phyloP scores from a whole-genome alignment of 1,140 invertebrate genomes.

The Nasonia longicornis region DNA sequence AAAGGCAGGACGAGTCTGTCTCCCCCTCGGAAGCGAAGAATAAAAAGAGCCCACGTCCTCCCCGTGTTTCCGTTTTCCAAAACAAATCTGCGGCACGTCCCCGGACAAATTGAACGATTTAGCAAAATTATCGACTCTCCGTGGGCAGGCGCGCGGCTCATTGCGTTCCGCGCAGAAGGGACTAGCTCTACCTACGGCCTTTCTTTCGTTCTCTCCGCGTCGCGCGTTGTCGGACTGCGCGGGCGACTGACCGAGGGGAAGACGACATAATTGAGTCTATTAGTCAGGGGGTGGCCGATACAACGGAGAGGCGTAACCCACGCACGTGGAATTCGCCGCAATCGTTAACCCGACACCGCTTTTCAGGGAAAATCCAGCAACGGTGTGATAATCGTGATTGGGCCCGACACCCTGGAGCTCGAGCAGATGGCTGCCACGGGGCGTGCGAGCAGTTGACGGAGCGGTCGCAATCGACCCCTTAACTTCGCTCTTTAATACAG shows the following conservation, averaged over 20 bases:
- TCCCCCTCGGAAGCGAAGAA: not conserved
- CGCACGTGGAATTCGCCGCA: not conserved
- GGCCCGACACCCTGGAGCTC: no score
- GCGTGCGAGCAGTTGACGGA: no score
- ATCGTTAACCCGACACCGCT: not conserved
- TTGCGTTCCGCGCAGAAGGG: conserved; percentile 8
- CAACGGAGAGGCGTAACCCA: not conserved
- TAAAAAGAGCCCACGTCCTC: not conserved
- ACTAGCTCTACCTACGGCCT: not conserved
- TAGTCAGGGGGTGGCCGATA: conserved; percentile 15
- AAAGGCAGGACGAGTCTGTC: conserved; percentile 10
- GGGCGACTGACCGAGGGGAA: not conserved
- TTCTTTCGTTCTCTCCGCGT: not conserved
- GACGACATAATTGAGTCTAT: conserved; percentile 27
- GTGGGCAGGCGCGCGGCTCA: conserved; percentile 35
- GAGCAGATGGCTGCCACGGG: no score
- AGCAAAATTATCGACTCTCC: conserved; percentile 46
- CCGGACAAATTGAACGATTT: conserved; percentile 51
- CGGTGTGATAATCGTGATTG: not conserved
- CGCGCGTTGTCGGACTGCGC: not conserved
- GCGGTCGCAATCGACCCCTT: no score
- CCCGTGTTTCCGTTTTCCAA: conserved; percentile 30
- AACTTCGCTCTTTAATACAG: no score
- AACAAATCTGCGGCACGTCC: conserved; percentile 30
- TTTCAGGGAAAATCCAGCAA: conserved; percentile 1